A percentile compares a stretch with the other conserved stretches of the same genome.
phyloP scores from a whole-genome alignment of 2,888 invertebrate genomes.

The Leptura quadrifasciata region DNA sequence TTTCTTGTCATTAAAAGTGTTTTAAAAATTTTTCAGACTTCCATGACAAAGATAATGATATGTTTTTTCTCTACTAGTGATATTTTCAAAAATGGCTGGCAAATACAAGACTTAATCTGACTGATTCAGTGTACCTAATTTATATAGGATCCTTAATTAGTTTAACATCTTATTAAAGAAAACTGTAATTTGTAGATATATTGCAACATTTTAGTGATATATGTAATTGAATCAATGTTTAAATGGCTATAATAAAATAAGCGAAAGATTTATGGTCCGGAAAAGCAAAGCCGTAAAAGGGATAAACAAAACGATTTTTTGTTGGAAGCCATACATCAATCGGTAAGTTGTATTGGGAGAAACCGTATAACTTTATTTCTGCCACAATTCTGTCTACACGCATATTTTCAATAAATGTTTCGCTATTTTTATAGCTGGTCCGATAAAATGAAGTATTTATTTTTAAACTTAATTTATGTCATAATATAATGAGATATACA shows the following conservation, averaged over 20 bases:
- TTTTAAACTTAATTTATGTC: no score
- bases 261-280: neutral
- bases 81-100: no score
- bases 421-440: neutral
- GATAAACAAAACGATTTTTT: conserved; percentile 7
- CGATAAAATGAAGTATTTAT: no score
- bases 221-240: neutral
- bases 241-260: neutral
- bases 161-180: no score
- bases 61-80: no score
- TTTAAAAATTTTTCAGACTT: no score
- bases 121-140: no score
- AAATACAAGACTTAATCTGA: no score
- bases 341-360: conserved; percentile 5
- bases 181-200: neutral
- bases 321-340: conserved; percentile 8
- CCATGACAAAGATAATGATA: no score
- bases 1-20: no score
- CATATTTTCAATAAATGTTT: neutral
- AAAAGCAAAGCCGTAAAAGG: conserved; percentile 5
- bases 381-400: neutral
- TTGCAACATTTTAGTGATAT: neutral
- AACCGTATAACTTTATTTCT: conserved; percentile 10
- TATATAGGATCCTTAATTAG: no score
- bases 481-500: no score